A percentile compares a stretch with the other conserved stretches of the same genome.
phyloP scores from a whole-genome alignment of 2,888 invertebrate genomes.

The Camptogramma bilineatum region DNA sequence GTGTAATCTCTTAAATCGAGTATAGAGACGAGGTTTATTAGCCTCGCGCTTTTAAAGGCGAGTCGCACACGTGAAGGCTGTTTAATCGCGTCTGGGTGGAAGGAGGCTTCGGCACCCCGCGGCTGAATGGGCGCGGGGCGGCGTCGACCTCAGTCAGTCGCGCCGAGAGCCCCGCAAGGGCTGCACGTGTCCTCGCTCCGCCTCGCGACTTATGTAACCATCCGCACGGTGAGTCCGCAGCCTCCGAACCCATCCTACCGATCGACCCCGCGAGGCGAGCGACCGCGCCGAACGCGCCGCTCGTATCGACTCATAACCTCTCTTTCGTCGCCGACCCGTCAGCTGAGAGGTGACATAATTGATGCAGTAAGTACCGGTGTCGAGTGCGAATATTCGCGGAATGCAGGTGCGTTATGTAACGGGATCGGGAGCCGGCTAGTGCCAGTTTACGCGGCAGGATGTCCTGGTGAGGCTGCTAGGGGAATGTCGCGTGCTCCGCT shows the following conservation, averaged over 20 bases:
- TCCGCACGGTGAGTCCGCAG: constrained; percentile 82
- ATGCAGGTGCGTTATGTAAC: constrained; percentile 79
- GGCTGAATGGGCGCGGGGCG: constrained; percentile 78
- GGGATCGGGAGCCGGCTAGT: constrained; percentile 51
- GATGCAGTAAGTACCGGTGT: constrained; percentile 81
- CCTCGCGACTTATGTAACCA: constrained; percentile 82
- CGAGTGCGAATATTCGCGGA: constrained; percentile 64
- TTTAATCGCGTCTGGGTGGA: constrained; percentile 75
- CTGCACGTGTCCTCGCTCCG: constrained; percentile 76
- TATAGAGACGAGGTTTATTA: constrained; percentile 72
- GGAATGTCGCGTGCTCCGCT: constrained; percentile 48
- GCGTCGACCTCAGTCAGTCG: constrained; percentile 77
- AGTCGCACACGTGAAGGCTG: constrained; percentile 76
- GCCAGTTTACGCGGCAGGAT: constrained; percentile 45
- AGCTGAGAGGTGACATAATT: constrained; percentile 82
- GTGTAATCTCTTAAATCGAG: constrained; percentile 64
- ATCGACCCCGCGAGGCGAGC: constrained; percentile 57
- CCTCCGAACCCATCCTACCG: constrained; percentile 73
- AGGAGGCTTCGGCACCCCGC: constrained; percentile 60
- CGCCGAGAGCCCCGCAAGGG: constrained; percentile 79
- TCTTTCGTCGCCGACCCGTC: constrained; percentile 56
- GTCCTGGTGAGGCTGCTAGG: constrained; percentile 45
- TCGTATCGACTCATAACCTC: constrained; percentile 59
- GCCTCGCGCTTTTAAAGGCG: constrained; percentile 61
- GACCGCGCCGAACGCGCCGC: constrained; percentile 49